These are phyloP conservation scores for Chaetogeoica ovagalla DNA, from an alignment of 2,888 invertebrate species.

Conservation along the genomic window DNA sequence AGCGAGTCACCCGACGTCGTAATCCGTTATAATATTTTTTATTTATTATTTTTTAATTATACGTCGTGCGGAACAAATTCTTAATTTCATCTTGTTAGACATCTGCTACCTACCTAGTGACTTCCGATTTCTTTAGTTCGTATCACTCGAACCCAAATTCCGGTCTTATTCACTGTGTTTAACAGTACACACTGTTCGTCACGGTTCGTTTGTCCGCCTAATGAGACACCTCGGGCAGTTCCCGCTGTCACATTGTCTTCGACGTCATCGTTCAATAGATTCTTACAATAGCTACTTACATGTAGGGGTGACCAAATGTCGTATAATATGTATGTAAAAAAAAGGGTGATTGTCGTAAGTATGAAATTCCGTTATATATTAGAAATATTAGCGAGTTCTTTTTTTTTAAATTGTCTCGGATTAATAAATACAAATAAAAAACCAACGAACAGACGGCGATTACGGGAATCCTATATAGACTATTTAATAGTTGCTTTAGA, in stretches of 20 bases:
- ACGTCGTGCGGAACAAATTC: constrained; percentile 33
- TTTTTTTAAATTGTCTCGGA: too few relatives aligned
- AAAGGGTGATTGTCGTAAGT: background rate
- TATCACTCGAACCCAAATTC: constrained; percentile 43
- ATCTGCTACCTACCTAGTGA: constrained; percentile 34
- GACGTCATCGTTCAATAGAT: constrained; percentile 1
- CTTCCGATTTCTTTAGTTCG: constrained; percentile 51
- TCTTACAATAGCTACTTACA: background rate
- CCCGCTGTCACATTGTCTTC: constrained; percentile 6
- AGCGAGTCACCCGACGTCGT: background rate
- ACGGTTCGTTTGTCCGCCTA: constrained; percentile 42
- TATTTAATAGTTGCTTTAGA: too few relatives aligned
- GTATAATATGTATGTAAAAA: background rate
- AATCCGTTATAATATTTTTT: background rate
- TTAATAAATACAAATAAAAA: too few relatives aligned
- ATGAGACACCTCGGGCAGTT: constrained; percentile 36
- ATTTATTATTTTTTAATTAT: constrained; percentile 24
- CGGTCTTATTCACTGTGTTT: constrained; percentile 41
- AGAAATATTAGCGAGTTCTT: too few relatives aligned
- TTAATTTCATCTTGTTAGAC: constrained; percentile 11
- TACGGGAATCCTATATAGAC: too few relatives aligned
- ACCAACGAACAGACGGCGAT: too few relatives aligned
- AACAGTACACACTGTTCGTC: background rate
- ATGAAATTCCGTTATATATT: too few relatives aligned
- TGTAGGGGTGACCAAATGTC: constrained; percentile 26